A percentile compares a stretch with the other conserved stretches of the same genome.
Conservation (phyloP, 2,888 invertebrate genomes). For the Maniola hyperantus region DNA sequence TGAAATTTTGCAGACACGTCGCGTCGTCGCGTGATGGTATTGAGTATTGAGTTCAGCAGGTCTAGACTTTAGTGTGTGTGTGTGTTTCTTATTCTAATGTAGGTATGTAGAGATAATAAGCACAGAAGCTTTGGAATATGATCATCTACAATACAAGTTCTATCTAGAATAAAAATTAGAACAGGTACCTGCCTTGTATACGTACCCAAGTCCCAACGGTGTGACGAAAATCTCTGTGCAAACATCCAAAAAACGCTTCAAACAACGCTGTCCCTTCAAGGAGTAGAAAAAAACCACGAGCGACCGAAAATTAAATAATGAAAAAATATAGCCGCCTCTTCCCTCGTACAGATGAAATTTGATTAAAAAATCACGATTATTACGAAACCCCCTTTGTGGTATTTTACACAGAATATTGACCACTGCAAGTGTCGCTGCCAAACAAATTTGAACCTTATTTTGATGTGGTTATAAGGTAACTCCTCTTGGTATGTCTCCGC, state of each 20-base stretch:
- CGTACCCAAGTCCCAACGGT: slow-evolving; percentile 42
- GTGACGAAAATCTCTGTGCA: slow-evolving; percentile 51
- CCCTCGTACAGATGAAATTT: slow-evolving; percentile 82
- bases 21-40: no score
- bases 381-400: slow-evolving; percentile 71
- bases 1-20: no score
- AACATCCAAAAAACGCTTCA: slow-evolving; percentile 72
- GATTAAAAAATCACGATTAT: slow-evolving; percentile 84
- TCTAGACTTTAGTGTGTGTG: no score
- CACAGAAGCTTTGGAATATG: background rate
- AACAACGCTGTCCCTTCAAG: slow-evolving; percentile 75
- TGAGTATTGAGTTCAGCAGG: no score
- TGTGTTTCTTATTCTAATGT: background rate
- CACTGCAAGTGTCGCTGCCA: slow-evolving; percentile 32
- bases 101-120: background rate
- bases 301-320: slow-evolving; percentile 82
- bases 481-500: slow-evolving; percentile 35
- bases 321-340: slow-evolving; percentile 81
- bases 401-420: slow-evolving; percentile 55
- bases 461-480: slow-evolving; percentile 31
- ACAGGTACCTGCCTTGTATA: background rate
- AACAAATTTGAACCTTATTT: slow-evolving; percentile 43
- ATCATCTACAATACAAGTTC: no score
- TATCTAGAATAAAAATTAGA: background rate
- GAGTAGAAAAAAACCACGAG: slow-evolving; percentile 68